phyloP scores from a whole-genome alignment of 2,797 vertebrate species.

The Eulemur albifrons region DNA sequence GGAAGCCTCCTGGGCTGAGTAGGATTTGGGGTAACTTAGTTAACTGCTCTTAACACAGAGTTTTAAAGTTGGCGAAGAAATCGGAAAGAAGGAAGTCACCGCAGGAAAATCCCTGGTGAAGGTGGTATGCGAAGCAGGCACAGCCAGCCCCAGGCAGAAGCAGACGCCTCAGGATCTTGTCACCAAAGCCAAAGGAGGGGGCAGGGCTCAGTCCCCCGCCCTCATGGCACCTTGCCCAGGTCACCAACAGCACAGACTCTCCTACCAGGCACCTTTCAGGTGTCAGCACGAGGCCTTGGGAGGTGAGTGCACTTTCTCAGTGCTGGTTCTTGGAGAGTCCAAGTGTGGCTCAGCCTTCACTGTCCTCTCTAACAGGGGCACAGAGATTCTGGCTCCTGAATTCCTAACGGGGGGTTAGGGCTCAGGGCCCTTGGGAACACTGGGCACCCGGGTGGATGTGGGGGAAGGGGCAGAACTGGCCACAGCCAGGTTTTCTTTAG shows the following conservation, averaged over 20 bases:
- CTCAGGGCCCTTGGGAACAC: not conserved
- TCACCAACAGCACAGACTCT: not conserved
- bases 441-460: not conserved
- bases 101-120: not conserved
- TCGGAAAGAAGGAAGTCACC: not conserved
- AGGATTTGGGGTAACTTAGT: too few species aligned
- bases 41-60: not conserved
- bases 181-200: not conserved
- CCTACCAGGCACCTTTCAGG: not conserved
- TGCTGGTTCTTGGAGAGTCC: too few species aligned
- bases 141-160: rapidly evolving
- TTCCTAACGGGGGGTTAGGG: rapidly evolving
- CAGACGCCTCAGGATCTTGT: not conserved
- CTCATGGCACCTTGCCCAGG: not conserved
- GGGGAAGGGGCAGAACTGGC: not conserved
- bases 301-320: too few species aligned
- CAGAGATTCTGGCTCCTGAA: not conserved
- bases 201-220: not conserved
- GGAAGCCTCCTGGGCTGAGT: not conserved
- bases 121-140: rapidly evolving
- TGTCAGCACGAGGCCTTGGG: not conserved
- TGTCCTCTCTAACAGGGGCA: not conserved
- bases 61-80: not conserved
- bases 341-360: not conserved
- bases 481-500: not conserved